These are phyloP conservation scores for Colletes collaris DNA, from an alignment of 2,888 invertebrate genomes.

Conservation along the genomic window DNA sequence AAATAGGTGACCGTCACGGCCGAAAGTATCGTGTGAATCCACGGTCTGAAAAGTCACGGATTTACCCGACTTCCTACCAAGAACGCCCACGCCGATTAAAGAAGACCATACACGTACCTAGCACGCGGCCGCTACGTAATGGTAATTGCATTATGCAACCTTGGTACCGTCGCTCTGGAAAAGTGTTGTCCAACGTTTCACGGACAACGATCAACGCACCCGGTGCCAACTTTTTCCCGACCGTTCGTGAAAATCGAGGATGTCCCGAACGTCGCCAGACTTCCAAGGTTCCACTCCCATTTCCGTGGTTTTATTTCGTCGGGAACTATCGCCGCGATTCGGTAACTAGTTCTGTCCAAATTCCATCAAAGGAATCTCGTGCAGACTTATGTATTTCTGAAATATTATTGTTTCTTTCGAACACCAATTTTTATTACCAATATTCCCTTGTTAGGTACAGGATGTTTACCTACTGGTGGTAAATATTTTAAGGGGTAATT, in stretches of 20 bases:
- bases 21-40: slow-evolving; percentile 57
- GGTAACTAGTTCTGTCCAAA: slow-evolving; percentile 23
- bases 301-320: slow-evolving; percentile 46
- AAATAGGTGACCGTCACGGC: slow-evolving; percentile 56
- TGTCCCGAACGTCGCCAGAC: slow-evolving; percentile 16
- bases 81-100: slow-evolving; percentile 62
- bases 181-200: slow-evolving; percentile 57
- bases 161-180: slow-evolving; percentile 55
- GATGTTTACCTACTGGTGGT: too few species aligned
- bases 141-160: slow-evolving; percentile 71
- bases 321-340: slow-evolving; percentile 23
- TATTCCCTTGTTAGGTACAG: too few species aligned
- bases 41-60: slow-evolving; percentile 40
- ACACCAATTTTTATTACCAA: too few species aligned
- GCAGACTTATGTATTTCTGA: too few species aligned
- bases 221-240: slow-evolving; percentile 23
- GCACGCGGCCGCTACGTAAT: slow-evolving; percentile 63
- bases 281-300: slow-evolving; percentile 38
- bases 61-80: slow-evolving; percentile 54
- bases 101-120: slow-evolving; percentile 49
- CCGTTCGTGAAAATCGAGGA: slow-evolving; percentile 14
- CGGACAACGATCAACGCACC: background rate
- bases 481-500: too few species aligned
- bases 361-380: slow-evolving; percentile 8
- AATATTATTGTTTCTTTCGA: too few species aligned